Percentiles rank a stretch among this genome's conserved stretches.
Conservation (phyloP, 2,113 vertebrate species). For the Sander vitreus region DNA sequence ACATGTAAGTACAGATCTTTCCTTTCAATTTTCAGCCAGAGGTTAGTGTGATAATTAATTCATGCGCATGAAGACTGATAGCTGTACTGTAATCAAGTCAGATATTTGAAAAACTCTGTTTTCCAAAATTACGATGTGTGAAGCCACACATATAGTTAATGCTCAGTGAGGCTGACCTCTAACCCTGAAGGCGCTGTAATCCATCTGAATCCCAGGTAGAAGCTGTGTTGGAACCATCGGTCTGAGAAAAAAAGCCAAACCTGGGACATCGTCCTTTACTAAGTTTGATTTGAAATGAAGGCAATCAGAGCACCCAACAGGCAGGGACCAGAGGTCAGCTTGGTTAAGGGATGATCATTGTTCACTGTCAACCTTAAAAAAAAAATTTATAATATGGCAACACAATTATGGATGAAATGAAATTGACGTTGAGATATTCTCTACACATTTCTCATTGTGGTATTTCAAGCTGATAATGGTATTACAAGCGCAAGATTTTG, state of each 20-base stretch:
- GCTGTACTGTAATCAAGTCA: neutral
- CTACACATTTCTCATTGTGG: neutral
- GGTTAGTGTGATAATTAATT: neutral
- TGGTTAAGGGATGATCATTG: neutral
- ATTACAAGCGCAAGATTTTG: neutral
- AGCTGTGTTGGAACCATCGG: conserved; percentile 28
- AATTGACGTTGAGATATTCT: neutral
- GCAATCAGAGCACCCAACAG: conserved; percentile 25
- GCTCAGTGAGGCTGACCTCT: conserved; percentile 34
- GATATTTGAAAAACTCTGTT: neutral
- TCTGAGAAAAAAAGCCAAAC: conserved; percentile 14
- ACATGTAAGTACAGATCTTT: conserved; percentile 68
- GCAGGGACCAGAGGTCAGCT: conserved; percentile 31
- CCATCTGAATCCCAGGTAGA: conserved; percentile 47
- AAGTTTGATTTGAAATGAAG: conserved; percentile 1
- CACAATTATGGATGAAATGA: neutral
- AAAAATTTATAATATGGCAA: neutral
- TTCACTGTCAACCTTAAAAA: conserved; percentile 8
- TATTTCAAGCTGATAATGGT: conserved; percentile 10
- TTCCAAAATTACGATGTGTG: neutral
- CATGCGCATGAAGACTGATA: neutral
- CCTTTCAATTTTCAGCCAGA: conserved; percentile 22
- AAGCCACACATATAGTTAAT: neutral
- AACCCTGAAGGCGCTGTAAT: conserved; percentile 44
- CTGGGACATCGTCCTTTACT: neutral